Base-by-base conservation (phyloP, 2,797 vertebrate genomes). In the Picus viridis region DNA sequence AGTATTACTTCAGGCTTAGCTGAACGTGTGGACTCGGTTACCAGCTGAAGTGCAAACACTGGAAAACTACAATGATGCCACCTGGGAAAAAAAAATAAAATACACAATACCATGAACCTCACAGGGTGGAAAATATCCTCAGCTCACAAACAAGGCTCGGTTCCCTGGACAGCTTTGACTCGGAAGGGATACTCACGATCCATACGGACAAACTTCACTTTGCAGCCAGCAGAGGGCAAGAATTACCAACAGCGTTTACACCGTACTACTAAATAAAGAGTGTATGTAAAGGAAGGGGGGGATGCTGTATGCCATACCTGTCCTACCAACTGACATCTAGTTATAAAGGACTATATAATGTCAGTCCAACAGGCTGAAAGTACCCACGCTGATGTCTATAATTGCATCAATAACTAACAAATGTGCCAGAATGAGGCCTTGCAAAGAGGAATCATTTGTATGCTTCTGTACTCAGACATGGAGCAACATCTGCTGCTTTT, bases 171-270 rank as follows among this genome's bases (percentile, higher is more conserved):
- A 83, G 11, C 45, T 69, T 43, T 11, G 34, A 4, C 51, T 76
- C 22, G 8, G 0, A 6, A 11, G 13, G 32, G 27, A 10, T 22
- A 0, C 12, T 24, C 4, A 32, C 1, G 1, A n/a, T 54, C 53
- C 32, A 0, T 0, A 3, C 0, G 0, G 47, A 10, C 58, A 8
- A 16, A 30, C 5, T 58, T 74, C 54, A 15, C 63, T 54, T 54
- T 22, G 54, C 51, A 14, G 62, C 85, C 82, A n/a, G 72, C 1
- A 90, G 65, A 75, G 59, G 73, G 76, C 82, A 75, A 43, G 34
- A 58, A 32, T 22, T 29, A n/a, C 13, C 64, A 43, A 6, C 41
- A 73, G 34, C 29, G 0, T 16, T 19, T 39, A 5, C 3, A 22
- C n/a, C n/a, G 8, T 16, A 51, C 16, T 3, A 2, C 9, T 11